Base-by-base conservation (phyloP, 1,140 invertebrate genomes). In the Gonatopus flavifemur region DNA sequence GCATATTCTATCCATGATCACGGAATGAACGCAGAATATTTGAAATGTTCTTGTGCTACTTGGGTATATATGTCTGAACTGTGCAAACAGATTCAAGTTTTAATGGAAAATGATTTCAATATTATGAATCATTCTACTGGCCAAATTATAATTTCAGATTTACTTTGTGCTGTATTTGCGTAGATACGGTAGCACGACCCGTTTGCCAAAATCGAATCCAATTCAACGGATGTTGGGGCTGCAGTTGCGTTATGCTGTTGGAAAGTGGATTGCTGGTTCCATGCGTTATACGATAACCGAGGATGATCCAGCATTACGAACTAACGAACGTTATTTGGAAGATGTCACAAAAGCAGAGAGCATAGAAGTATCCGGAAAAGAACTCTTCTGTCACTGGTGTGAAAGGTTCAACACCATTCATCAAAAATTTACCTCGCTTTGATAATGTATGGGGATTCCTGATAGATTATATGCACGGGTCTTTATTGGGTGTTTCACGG, bases 151-250 rank as follows among this genome's bases (percentile, higher is more conserved):
- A 28, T 28, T 28, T 28, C 6, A 28, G 12, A 12, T 28, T 28
- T 12, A 28, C 25, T 7, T 28, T 28, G 25, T 28, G 6, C 12
- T 28, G 25, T 6, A 12, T 6, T 7, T n/a, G n/a, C n/a, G 59
- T 66, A 15, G 63, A 62, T 33, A 64, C 59, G 12, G 48, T 58
- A 30, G 55, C 57, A 38, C 51, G 61, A 39, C 51, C 56, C 19
- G 19, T 59, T 33, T 16, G 59, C 30, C 57, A 64, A 35, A 62
- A 66, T 48, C 31, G 59, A 16, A 12, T 59, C 5, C 61, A 62
- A 40, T 57, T 1, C n/a, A n/a, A n/a, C n/a, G n/a, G n/a, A n/a
- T n/a, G n/a, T n/a, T n/a, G n/a, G n/a, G n/a, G n/a, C n/a, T 28
- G 25, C 12, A 28, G 25, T 28, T 28, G 25, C 12, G 25, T 28